phyloP scores from a whole-genome alignment of 2,797 vertebrate genomes.

The Atherinosoma microstoma region DNA sequence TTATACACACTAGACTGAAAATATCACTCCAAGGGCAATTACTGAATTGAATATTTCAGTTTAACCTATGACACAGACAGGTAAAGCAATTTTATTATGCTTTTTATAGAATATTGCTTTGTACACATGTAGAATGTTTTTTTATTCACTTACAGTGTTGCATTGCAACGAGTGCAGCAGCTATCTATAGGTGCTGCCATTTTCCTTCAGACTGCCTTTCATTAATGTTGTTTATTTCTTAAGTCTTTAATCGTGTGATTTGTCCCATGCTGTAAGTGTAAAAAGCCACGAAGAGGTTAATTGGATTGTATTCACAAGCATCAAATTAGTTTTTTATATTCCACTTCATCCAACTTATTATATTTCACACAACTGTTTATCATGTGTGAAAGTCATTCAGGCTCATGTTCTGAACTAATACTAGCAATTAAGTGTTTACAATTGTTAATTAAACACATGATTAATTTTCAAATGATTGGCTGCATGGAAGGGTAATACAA shows the following conservation, averaged over 20 bases:
- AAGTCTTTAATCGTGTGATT: slow-evolving; percentile 39
- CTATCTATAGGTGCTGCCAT: slow-evolving; percentile 7
- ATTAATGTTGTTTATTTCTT: slow-evolving; percentile 7
- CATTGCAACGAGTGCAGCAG: slow-evolving; percentile 4
- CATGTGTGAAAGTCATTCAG: slow-evolving; percentile 61
- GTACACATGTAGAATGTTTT: not conserved
- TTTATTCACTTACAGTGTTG: not conserved
- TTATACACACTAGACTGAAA: not conserved
- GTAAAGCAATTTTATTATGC: not conserved
- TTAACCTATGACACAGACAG: slow-evolving; percentile 1
- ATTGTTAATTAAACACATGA: slow-evolving; percentile 71
- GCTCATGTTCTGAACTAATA: slow-evolving; percentile 49
- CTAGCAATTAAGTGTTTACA: slow-evolving; percentile 65
- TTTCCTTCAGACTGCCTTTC: slow-evolving; percentile 18
- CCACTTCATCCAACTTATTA: slow-evolving; percentile 59
- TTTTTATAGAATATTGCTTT: slow-evolving; percentile 7
- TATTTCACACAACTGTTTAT: slow-evolving; percentile 64
- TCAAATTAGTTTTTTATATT: slow-evolving; percentile 61
- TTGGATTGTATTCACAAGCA: slow-evolving; percentile 64
- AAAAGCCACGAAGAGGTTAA: slow-evolving; percentile 61
- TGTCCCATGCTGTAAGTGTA: slow-evolving; percentile 42
- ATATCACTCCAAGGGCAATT: slow-evolving; percentile 8
- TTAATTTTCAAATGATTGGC: slow-evolving; percentile 56
- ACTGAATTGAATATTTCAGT: slow-evolving; percentile 28
- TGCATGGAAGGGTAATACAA: slow-evolving; percentile 29